phyloP scores from a whole-genome alignment of 2,888 invertebrate genomes.

The Stenolophus ochropezus region DNA sequence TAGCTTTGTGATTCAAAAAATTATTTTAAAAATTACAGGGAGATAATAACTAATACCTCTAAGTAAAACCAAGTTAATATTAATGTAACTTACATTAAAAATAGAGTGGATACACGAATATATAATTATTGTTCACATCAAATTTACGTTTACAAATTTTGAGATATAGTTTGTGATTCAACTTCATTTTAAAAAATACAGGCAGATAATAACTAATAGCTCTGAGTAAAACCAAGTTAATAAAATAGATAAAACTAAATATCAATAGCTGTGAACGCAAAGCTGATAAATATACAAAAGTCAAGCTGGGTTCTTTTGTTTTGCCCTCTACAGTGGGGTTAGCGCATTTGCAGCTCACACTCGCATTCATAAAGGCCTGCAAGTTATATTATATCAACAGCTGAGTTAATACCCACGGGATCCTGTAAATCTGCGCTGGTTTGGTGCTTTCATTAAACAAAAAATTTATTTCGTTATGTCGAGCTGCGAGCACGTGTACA shows the following conservation, averaged over 20 bases:
- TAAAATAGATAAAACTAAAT: not conserved
- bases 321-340: not conserved
- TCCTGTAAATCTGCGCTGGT: slow-evolving; percentile 41
- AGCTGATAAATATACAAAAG: not conserved
- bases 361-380: slow-evolving; percentile 3
- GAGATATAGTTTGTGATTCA: no score
- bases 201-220: no score
- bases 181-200: no score
- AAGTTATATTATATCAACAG: slow-evolving; percentile 40
- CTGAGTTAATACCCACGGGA: slow-evolving; percentile 34
- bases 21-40: no score
- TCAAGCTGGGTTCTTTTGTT: not conserved
- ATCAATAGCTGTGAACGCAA: not conserved
- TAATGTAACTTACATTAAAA: no score
- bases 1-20: no score
- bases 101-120: no score
- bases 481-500: slow-evolving; percentile 33
- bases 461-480: slow-evolving; percentile 36
- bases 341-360: not conserved
- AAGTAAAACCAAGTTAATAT: no score
- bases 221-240: no score
- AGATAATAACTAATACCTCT: no score
- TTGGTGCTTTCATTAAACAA: slow-evolving; percentile 47
- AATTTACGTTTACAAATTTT: no score
- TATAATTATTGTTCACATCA: no score